These are phyloP conservation scores for Mirounga angustirostris DNA, from an alignment of 2,113 vertebrate species.

Conservation along the genomic window DNA sequence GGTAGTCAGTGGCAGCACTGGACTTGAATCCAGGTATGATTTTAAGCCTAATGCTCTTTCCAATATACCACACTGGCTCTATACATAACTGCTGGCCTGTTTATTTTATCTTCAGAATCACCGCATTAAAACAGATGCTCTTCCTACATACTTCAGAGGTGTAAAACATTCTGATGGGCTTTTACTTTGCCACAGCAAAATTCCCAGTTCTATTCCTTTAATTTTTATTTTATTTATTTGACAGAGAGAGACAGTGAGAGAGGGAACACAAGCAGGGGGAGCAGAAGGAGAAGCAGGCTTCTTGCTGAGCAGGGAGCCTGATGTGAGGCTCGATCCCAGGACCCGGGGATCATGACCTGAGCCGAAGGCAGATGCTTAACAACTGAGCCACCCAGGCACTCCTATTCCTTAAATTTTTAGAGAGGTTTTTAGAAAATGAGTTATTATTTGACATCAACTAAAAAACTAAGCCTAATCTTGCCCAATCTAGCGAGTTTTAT, in stretches of 20 bases:
- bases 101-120: conserved; percentile 49
- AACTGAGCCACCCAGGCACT: too few species aligned
- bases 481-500: conserved; percentile 18
- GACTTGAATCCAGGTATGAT: conserved; percentile 24
- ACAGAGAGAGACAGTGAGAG: too few species aligned
- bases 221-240: not conserved
- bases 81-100: not conserved
- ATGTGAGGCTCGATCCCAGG: too few species aligned
- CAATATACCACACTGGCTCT: not conserved
- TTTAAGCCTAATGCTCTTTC: conserved; percentile 5
- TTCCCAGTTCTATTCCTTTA: conserved; percentile 21
- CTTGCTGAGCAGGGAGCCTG: too few species aligned
- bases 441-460: conserved; percentile 45
- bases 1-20: not conserved
- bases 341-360: too few species aligned
- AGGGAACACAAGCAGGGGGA: too few species aligned
- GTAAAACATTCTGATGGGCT: not conserved
- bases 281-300: too few species aligned
- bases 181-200: conserved; percentile 46
- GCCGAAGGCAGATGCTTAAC: too few species aligned
- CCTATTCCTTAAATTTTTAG: conserved; percentile 8
- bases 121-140: conserved; percentile 13
- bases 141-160: conserved; percentile 16
- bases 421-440: conserved; percentile 46
- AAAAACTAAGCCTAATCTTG: conserved; percentile 27